These are phyloP conservation scores for Scyliorhinus canicula DNA, from an alignment of 2,797 vertebrate genomes.

Conservation along the genomic window DNA sequence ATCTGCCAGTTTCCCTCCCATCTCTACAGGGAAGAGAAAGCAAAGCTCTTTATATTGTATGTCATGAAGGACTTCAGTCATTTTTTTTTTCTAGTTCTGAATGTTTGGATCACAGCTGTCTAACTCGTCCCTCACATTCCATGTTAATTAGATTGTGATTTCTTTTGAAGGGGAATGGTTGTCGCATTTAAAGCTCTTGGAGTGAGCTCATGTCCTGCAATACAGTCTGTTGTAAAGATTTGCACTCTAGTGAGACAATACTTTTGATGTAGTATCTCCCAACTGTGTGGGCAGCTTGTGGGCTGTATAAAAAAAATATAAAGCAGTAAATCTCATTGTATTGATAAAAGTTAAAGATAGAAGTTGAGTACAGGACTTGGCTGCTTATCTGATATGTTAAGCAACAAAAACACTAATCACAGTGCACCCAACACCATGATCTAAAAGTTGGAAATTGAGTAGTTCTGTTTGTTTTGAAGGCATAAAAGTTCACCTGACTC, in stretches of 20 bases:
- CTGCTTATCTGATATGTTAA: constrained; percentile 52
- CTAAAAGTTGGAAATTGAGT: constrained; percentile 61
- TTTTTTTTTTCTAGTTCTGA: constrained; percentile 79
- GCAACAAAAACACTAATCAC: constrained; percentile 91
- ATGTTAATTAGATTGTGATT: constrained; percentile 78
- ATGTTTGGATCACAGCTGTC: constrained; percentile 69
- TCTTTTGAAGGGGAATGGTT: constrained; percentile 70
- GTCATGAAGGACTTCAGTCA: constrained; percentile 79
- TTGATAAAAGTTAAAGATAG: constrained; percentile 73
- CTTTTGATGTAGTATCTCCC: constrained; percentile 81
- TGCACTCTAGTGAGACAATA: constrained; percentile 94
- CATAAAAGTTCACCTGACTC: constrained; percentile 65
- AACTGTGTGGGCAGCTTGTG: constrained; percentile 88
- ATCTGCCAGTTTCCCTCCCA: constrained; percentile 73
- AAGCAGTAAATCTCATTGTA: constrained; percentile 89
- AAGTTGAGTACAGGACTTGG: constrained; percentile 84
- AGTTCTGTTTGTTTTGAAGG: constrained; percentile 71
- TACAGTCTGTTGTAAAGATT: constrained; percentile 84
- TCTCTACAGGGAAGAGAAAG: constrained; percentile 76
- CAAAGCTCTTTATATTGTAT: constrained; percentile 61
- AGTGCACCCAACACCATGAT: constrained; percentile 73
- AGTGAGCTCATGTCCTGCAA: constrained; percentile 42
- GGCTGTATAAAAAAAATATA: constrained; percentile 88
- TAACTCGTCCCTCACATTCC: constrained; percentile 89
- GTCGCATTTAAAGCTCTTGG: constrained; percentile 27